Percentiles rank a stretch among this genome's conserved stretches.
Evolutionary conservation across 2,113 vertebrate species (phyloP).

Genomic region (Corydoras maculifer): DNA sequence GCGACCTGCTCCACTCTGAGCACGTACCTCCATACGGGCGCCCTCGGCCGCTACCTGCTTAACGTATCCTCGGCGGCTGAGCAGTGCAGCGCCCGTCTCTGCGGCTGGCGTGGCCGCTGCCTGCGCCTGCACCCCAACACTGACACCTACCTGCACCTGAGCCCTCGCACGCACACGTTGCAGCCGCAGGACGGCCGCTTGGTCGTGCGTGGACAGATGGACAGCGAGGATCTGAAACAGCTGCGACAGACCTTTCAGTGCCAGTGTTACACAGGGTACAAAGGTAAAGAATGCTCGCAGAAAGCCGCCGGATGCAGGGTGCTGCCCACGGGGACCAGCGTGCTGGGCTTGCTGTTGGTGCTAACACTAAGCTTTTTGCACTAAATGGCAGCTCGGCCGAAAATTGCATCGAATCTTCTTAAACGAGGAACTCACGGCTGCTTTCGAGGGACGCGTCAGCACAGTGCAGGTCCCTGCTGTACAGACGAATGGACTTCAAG

Average conservation of each 20-base stretch:
- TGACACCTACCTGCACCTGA: constrained; percentile 73
- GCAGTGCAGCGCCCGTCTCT: constrained; percentile 75
- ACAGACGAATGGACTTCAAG: constrained; percentile 16
- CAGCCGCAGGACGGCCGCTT: constrained; percentile 30
- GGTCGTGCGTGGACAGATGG: constrained; percentile 52
- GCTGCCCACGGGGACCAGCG: constrained; percentile 22
- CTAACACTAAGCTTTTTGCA: constrained; percentile 57
- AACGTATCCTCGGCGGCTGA: constrained; percentile 76
- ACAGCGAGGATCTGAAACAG: constrained; percentile 49
- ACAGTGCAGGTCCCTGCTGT: constrained; percentile 26
- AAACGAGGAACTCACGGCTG: background rate
- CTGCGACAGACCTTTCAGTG: constrained; percentile 71
- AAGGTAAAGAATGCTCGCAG: constrained; percentile 57
- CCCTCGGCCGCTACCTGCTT: constrained; percentile 78
- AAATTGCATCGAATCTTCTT: background rate
- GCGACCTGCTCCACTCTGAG: constrained; percentile 75
- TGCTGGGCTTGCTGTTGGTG: constrained; percentile 35
- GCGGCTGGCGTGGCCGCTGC: constrained; percentile 77
- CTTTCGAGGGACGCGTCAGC: background rate
- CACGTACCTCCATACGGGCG: constrained; percentile 66
- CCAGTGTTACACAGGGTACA: constrained; percentile 81
- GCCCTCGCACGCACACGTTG: constrained; percentile 66
- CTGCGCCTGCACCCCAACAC: constrained; percentile 56
- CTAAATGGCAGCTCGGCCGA: constrained; percentile 32
- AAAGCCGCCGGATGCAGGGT: constrained; percentile 51